Base-by-base conservation (phyloP, 2,797 vertebrate species). In the Eidolon dupreanum region DNA sequence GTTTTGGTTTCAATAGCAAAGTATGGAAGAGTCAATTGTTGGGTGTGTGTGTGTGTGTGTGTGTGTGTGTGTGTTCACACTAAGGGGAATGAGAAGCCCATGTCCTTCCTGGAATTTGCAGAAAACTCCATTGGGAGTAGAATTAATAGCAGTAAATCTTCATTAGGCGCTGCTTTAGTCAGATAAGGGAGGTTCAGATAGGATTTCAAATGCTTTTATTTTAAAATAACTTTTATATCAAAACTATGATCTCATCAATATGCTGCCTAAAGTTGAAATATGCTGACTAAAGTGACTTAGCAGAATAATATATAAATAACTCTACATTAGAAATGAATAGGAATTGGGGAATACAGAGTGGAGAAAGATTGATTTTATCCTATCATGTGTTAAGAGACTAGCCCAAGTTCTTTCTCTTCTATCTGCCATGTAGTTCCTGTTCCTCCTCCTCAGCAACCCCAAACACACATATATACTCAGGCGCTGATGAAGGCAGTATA, bases 141-240 rank as follows among this genome's bases (percentile, higher is more conserved):
- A 6, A 3, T 10, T 88, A 41, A 49, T 20, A 20, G 10, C 59
- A 51, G 20, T 77, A 13, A n/a, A 11, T 79, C 93, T 83, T 73
- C 17, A 36, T 38, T 24, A 36, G 8, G 0, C 26, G 86, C 49
- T 75, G 66, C 11, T 46, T 77, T 57, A 73, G 36, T 75, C 26
- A 49, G 31, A n/a, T 90, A 36, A 74, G 12, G 2, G 38, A 77
- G 51, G n/a, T 73, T 66, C 38, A 83, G 38, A 59, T 46, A 68
- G 66, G 55, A 93, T 88, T 96, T 88, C 41, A 96, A 57, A 65
- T 57, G 16, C 33, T 88, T 93, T 79, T 22, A 86, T 31, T 61
- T 73, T 78, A 90, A 96, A 90, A 53, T 90, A 73, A 63, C 59
- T 33, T 78, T 61, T 88, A 51, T 61, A 20, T 16, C 17, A 38